These are phyloP conservation scores for Azorinus chamasolen DNA, from an alignment of 2,888 invertebrate species.

Conservation along the genomic window DNA sequence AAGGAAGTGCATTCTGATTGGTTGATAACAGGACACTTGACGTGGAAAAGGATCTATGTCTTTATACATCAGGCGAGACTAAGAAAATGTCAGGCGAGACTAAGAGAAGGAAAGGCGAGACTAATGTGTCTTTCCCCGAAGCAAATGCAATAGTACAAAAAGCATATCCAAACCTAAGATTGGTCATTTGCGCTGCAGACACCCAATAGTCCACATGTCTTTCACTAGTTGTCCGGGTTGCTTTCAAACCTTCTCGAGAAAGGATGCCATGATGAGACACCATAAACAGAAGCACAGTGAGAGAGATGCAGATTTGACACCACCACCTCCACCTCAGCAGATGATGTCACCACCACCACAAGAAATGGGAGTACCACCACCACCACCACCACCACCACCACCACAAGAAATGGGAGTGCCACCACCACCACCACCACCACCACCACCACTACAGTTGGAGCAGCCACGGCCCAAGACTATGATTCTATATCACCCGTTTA, in stretches of 20 bases:
- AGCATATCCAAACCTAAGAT: too few species aligned
- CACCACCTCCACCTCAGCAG: neutral
- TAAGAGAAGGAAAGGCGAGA: too few species aligned
- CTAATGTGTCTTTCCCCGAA: too few species aligned
- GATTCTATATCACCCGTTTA: neutral
- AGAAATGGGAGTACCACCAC: too few species aligned
- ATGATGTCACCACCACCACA: neutral
- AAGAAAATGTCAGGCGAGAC: too few species aligned
- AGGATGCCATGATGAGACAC: slow-evolving; percentile 8
- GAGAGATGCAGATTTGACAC: neutral
- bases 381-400: neutral
- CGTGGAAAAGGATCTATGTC: neutral
- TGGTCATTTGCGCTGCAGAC: neutral
- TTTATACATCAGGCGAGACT: neutral
- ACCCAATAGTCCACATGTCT: slow-evolving; percentile 9
- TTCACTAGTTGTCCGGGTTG: neutral
- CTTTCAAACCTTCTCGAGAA: neutral
- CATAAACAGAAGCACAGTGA: neutral
- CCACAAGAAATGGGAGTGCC: slow-evolving; percentile 13
- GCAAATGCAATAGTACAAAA: too few species aligned
- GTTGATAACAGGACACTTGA: neutral
- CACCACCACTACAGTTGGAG: neutral
- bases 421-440: slow-evolving; percentile 3
- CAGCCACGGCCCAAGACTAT: neutral
- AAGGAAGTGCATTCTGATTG: neutral